These are phyloP conservation scores for Listrodromus nycthemerus DNA, from an alignment of 2,888 invertebrate genomes.

Conservation along the genomic window DNA sequence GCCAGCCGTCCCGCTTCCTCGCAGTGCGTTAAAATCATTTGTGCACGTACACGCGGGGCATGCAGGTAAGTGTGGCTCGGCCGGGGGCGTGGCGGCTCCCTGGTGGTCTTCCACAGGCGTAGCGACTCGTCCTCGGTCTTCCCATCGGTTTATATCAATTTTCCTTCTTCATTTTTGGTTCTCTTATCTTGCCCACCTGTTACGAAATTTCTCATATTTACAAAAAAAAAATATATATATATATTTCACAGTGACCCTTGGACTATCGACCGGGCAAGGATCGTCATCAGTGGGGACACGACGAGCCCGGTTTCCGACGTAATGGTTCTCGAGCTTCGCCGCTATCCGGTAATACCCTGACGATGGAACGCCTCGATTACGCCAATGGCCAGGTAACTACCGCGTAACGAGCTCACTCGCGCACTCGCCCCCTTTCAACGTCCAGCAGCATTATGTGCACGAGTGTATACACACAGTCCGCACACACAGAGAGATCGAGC, in stretches of 20 bases:
- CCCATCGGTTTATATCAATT: not conserved
- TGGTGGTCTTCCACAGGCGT: constrained; percentile 80
- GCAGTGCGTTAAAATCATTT: constrained; percentile 75
- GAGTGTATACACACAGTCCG: not conserved
- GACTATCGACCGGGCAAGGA: too few relatives aligned
- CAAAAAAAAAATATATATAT: not conserved
- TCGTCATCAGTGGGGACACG: not conserved
- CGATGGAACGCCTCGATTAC: constrained; percentile 64
- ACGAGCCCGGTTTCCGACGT: not conserved
- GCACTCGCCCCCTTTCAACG: constrained; percentile 70
- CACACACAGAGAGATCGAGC: not conserved
- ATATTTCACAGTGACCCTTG: too few relatives aligned
- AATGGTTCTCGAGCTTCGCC: not conserved
- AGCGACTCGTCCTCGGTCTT: constrained; percentile 47
- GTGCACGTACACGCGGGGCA: constrained; percentile 69
- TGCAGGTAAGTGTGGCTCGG: constrained; percentile 75
- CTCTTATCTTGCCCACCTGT: too few relatives aligned
- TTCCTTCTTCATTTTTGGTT: not conserved
- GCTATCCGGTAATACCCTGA: constrained; percentile 11
- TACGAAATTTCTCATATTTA: not conserved
- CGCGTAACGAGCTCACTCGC: constrained; percentile 78
- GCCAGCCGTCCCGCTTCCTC: constrained; percentile 37
- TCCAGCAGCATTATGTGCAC: constrained; percentile 55
- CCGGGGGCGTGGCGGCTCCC: constrained; percentile 82
- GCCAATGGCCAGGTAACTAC: constrained; percentile 78